These are phyloP conservation scores for Bettongia penicillata DNA, from an alignment of 2,113 vertebrate species.

Conservation along the genomic window DNA sequence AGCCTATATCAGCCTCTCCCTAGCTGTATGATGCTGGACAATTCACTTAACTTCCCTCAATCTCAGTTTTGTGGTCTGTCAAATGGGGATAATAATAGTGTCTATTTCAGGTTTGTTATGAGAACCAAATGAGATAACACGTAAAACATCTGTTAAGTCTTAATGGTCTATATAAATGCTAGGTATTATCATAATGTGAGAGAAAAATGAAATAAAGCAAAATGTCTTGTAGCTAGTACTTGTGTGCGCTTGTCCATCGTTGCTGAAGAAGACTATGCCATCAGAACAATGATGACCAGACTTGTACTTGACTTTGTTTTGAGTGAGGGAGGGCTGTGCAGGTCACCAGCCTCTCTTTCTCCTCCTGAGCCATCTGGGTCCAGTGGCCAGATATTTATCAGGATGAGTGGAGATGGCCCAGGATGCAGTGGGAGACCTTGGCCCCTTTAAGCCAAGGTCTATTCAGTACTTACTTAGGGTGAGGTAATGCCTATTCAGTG, in stretches of 20 bases:
- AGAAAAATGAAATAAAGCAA: neutral
- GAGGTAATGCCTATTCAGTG: too few species aligned
- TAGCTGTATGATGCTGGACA: neutral
- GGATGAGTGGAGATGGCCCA: too few species aligned
- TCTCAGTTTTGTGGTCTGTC: neutral
- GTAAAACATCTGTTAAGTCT: neutral
- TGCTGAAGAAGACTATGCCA: too few species aligned
- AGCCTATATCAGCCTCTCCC: neutral
- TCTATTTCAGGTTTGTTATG: neutral
- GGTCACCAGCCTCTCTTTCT: too few species aligned
- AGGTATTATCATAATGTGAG: neutral
- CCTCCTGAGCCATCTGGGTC: too few species aligned
- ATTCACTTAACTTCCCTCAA: neutral
- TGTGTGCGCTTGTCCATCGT: neutral
- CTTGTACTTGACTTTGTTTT: too few species aligned
- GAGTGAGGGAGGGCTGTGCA: too few species aligned
- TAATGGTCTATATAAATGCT: neutral
- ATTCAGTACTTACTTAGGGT: too few species aligned
- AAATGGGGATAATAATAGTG: neutral
- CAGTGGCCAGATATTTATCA: too few species aligned
- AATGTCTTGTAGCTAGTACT: neutral
- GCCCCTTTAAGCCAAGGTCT: too few species aligned
- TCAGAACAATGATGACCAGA: too few species aligned
- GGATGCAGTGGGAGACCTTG: too few species aligned
- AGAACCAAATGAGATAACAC: neutral